Evolutionary conservation across 2,888 invertebrate genomes (phyloP), one percentile per base, ranked within the genome.

Genomic region (Apodemia mormo): DNA sequence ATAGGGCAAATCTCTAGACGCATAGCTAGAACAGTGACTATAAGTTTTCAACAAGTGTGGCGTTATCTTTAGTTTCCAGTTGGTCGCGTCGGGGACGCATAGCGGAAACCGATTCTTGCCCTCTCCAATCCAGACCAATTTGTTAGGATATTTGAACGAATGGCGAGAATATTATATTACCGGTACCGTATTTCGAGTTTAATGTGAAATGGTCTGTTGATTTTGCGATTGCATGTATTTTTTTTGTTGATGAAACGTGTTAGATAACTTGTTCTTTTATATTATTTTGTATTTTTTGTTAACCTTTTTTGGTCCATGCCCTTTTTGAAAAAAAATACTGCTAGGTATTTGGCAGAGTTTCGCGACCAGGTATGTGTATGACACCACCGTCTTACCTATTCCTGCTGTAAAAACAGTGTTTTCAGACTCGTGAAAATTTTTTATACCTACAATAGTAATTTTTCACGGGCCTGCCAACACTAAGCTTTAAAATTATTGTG

Each of bases 31-130:
- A 66, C 71, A 71, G 66, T 70, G 70, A 64, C 72, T 72, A 74
- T 76, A 75, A 76, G 75, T 75, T 71, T 73, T 71, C 67, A 72
- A 71, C 73, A 73, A 73, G 74, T 73, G 71, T 70, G 72, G 70
- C 74, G 78, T 76, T 80, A 80, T 80, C 80, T 75, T 71, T 68
- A 72, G 71, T 78, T 80, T 78, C 79, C 80, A 74, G 75, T 74
- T 74, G 76, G 75, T 72, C 74, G 78, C 68, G 56, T 70, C 67
- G 68, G 72, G 73, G 76, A 77, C 75, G 73, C 70, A 76, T 71
- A 70, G 75, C 67, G 72, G 73, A 68, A 73, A 74, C 61, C 72
- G 56, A 73, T 73, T 70, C 71, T 73, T 74, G 72, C 69, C 70
- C 73, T 71, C 73, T 72, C 72, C 74, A 74, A 74, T 76, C 72